Percentiles rank a stretch among this genome's conserved stretches.
phyloP scores from a whole-genome alignment of 2,113 vertebrate genomes.

The Oncorhynchus masou region DNA sequence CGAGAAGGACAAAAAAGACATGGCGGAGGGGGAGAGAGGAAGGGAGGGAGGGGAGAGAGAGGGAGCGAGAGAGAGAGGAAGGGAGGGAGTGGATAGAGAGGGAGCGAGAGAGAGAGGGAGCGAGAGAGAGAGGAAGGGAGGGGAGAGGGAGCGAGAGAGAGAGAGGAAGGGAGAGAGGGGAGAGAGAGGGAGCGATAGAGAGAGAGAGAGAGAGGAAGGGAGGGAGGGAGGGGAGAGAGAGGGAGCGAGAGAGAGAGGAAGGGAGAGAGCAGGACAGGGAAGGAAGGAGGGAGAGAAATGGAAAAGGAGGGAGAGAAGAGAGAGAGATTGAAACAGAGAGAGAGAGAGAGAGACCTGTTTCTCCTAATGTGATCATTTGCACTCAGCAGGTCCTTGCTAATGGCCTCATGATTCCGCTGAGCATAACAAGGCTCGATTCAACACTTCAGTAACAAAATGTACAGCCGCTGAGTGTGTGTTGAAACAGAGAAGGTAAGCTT shows the following conservation, averaged over 20 bases:
- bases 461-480: not conserved
- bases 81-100: not conserved
- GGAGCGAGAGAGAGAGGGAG: not conserved
- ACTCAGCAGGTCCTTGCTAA: conserved; percentile 5
- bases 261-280: no score
- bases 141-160: not conserved
- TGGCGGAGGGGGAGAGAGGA: not conserved
- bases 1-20: not conserved
- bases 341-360: not conserved
- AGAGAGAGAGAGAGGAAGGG: not conserved
- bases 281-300: not conserved
- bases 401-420: not conserved
- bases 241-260: not conserved
- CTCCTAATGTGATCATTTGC: conserved; percentile 1
- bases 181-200: not conserved
- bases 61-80: not conserved
- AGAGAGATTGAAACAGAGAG: not conserved
- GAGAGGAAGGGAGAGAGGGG: no score
- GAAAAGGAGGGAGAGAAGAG: not conserved
- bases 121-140: conserved; percentile 7
- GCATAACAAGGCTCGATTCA: not conserved
- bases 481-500: not conserved
- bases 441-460: not conserved
- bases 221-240: not conserved
- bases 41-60: not conserved